Base-by-base conservation (phyloP, 2,888 invertebrate genomes). In the Aphodius sticticus region DNA sequence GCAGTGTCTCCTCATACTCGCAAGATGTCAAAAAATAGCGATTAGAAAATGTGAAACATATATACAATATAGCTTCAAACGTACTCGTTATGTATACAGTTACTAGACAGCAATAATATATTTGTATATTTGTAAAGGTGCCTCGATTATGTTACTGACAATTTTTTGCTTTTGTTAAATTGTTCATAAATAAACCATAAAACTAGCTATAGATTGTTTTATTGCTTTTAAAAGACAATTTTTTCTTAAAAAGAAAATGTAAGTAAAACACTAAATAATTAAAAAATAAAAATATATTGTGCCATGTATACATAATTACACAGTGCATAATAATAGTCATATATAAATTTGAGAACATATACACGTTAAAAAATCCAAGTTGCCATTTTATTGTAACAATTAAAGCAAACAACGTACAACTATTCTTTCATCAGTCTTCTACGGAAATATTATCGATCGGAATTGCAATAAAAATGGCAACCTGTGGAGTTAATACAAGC, bases 91-190 rank as follows among this genome's bases (percentile, higher is more conserved):
- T 12, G 12, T 53, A 53, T 81, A 81, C 78, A 78, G 78, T 74
- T 26, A 77, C 82, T 82, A 81, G 82, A 83, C 81, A 83, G 83
- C 83, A 83, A 83, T 83, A 83, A 82, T 83, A 84, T 84, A 84
- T 84, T 83, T 83, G 83, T 84, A 84, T 84, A 84, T 84, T 84
- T 84, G 84, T 84, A 84, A 84, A 83, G 82, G 82, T 82, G 83
- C 83, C 83, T 84, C 82, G 81, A 83, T 84, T 83, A 74, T 78
- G 81, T 84, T 84, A 74, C 35, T 16, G 83, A 78, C 82, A 82
- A 77, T 82, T 79, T 83, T 82, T 80, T 83, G 83, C 83, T 84
- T 84, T 81, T 81, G 76, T 80, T 79, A 36, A 81, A 80, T 74
- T 80, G 79, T 80, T 81, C 81, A 81, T 81, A 81, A 80, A 80